phyloP scores from a whole-genome alignment of 2,113 vertebrate species.

The Pteruthius melanotis region DNA sequence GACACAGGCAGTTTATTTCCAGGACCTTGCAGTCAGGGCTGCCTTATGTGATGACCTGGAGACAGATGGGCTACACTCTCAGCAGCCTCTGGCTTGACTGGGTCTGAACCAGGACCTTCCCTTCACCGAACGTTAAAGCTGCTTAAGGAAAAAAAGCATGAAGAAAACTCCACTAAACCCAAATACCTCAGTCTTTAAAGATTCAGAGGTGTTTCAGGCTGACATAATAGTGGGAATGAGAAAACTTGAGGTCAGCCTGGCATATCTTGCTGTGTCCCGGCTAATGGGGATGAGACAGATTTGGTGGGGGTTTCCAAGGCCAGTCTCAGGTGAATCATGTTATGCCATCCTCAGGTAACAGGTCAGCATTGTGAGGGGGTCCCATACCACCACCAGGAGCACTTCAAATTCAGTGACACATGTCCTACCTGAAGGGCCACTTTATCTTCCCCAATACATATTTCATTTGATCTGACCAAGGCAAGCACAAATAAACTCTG shows the following conservation, averaged over 20 bases:
- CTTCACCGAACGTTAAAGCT: background rate
- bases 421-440: background rate
- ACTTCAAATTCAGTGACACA: background rate
- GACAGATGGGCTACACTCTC: background rate
- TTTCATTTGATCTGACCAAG: background rate
- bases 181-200: background rate
- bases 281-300: background rate
- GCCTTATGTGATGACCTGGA: background rate
- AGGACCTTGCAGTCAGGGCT: background rate
- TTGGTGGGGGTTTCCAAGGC: background rate
- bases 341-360: background rate
- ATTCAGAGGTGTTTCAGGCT: background rate
- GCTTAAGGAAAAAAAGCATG: background rate
- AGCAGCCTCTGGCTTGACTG: background rate
- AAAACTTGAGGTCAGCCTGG: background rate
- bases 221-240: background rate
- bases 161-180: background rate
- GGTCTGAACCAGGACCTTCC: background rate
- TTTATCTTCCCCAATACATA: background rate
- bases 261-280: background rate
- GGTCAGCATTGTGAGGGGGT: background rate
- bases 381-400: background rate
- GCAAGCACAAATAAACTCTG: background rate
- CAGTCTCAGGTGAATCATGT: background rate
- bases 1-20: background rate